These are phyloP conservation scores for Nyctereutes procyonoides DNA, from an alignment of 2,113 vertebrate genomes.

Conservation along the genomic window DNA sequence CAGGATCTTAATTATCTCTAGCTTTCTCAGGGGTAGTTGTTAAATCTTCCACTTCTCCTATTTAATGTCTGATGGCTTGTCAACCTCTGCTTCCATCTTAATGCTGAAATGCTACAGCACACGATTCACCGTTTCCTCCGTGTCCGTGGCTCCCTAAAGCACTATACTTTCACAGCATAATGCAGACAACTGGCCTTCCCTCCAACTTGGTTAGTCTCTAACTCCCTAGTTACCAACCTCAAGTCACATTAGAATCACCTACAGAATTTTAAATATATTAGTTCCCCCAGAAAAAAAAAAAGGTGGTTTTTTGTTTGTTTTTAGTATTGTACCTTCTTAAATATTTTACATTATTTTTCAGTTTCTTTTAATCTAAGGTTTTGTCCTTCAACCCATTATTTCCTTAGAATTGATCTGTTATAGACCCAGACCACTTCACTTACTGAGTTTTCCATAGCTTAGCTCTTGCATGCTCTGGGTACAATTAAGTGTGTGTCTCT, in stretches of 20 bases:
- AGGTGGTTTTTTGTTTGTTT: background rate
- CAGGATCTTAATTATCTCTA: conserved; percentile 15
- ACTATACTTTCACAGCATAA: background rate
- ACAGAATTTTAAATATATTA: background rate
- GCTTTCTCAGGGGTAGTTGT: background rate
- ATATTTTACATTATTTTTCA: background rate
- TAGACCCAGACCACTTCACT: background rate
- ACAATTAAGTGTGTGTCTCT: background rate
- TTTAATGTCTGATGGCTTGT: background rate
- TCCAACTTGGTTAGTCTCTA: background rate
- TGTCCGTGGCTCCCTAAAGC: background rate
- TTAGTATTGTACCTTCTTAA: background rate
- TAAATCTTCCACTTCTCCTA: background rate
- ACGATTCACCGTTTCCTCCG: background rate
- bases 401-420: background rate
- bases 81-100: background rate
- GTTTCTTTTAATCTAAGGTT: background rate
- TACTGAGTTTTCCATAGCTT: background rate
- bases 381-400: background rate
- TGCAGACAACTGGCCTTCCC: background rate
- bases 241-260: background rate
- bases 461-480: background rate
- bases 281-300: background rate
- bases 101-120: background rate
- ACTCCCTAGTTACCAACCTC: background rate